Conservation (phyloP, 2,113 vertebrate genomes). For the Mus spicilegus region DNA sequence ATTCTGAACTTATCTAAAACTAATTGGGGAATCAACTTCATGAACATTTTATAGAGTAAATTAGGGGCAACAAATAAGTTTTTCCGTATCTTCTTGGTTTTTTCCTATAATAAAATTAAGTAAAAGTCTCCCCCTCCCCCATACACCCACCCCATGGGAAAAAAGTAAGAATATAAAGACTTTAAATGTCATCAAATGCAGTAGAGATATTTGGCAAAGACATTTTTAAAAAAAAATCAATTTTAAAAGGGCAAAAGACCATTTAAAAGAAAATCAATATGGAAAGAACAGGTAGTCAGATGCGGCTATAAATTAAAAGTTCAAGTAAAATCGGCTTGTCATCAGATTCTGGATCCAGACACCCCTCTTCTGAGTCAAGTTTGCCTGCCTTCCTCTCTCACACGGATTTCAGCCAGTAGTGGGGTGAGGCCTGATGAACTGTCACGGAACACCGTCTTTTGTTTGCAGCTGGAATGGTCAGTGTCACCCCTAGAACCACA, state of each 20-base stretch:
- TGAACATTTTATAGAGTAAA: conserved; percentile 51
- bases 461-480: background rate
- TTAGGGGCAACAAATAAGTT: conserved; percentile 25
- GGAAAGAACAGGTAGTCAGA: conserved; percentile 53
- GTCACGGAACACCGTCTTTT: background rate
- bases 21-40: conserved; percentile 20
- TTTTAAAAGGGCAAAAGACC: conserved; percentile 73
- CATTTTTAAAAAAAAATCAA: conserved; percentile 33
- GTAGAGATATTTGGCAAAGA: conserved; percentile 57
- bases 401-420: background rate
- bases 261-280: conserved; percentile 74
- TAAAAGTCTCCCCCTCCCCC: conserved; percentile 37
- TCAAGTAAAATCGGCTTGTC: conserved; percentile 63
- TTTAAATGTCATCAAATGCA: conserved; percentile 72
- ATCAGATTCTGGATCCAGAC: background rate
- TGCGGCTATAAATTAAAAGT: conserved; percentile 65
- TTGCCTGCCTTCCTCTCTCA: conserved; percentile 23
- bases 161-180: conserved; percentile 56
- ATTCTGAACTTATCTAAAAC: conserved; percentile 57
- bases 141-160: background rate
- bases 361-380: background rate
- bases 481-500: background rate
- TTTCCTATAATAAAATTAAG: conserved; percentile 42
- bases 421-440: conserved; percentile 13
- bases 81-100: background rate